Evolutionary conservation across 2,888 invertebrate genomes (phyloP).

Genomic region (Atrina japonica): DNA sequence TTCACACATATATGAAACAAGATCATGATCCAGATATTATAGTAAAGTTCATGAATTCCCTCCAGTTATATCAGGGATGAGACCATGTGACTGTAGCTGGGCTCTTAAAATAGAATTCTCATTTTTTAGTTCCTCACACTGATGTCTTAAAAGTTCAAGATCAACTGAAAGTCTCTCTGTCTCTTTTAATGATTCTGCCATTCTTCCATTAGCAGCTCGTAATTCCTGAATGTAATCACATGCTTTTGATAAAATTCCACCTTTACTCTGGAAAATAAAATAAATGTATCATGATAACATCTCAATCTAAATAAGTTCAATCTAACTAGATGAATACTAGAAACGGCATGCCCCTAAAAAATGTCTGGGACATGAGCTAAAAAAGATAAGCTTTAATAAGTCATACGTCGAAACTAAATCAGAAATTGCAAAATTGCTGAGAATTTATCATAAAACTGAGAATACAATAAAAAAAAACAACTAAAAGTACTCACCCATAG

Average conservation of each 20-base stretch:
- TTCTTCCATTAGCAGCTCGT: constrained; percentile 88
- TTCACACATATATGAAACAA: no score
- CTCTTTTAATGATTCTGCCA: constrained; percentile 85
- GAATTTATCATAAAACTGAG: no score
- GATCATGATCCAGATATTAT: no score
- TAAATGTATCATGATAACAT: no score
- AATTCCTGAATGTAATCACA: constrained; percentile 96
- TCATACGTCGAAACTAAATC: no score
- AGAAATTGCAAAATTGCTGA: no score
- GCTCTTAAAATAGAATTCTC: constrained; percentile 87
- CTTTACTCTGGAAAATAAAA: constrained; percentile 88
- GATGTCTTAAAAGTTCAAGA: constrained; percentile 87
- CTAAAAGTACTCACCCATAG: no score
- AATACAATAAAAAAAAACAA: no score
- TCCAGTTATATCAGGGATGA: constrained; percentile 77
- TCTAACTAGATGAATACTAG: constrained; percentile 19
- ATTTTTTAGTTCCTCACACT: constrained; percentile 87
- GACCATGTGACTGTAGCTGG: constrained; percentile 86
- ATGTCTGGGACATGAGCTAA: no score
- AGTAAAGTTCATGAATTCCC: constrained; percentile 5
- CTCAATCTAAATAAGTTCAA: constrained; percentile 12
- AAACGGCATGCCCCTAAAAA: no score
- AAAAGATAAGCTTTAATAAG: no score
- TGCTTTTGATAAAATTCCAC: constrained; percentile 96
- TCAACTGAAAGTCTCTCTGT: constrained; percentile 88